These are phyloP conservation scores for Hippoglossus hippoglossus DNA, from an alignment of 2,797 vertebrate species.

Conservation along the genomic window DNA sequence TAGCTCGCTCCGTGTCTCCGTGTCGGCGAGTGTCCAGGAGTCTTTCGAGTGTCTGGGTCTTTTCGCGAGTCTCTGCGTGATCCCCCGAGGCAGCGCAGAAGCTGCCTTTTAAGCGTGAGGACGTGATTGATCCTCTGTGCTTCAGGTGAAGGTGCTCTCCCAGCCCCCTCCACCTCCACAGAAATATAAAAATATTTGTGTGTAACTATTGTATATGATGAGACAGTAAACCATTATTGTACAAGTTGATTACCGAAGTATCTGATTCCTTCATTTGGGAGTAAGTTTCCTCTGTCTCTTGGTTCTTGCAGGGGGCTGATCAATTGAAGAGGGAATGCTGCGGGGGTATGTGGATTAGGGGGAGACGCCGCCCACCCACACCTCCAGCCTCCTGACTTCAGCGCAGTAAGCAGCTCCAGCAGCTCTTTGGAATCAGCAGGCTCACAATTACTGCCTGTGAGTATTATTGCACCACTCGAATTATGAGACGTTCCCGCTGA, in stretches of 20 bases:
- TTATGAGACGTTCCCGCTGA: constrained; percentile 34
- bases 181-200: too few species aligned
- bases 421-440: constrained; percentile 64
- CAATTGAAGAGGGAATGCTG: constrained; percentile 58
- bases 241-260: not conserved
- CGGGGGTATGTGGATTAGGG: constrained; percentile 81
- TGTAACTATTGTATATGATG: too few species aligned
- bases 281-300: not conserved
- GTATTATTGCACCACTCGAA: constrained; percentile 45
- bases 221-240: too few species aligned
- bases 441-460: constrained; percentile 67
- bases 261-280: not conserved
- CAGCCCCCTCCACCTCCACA: too few species aligned
- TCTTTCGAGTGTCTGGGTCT: too few species aligned
- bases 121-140: too few species aligned
- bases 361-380: constrained; percentile 64
- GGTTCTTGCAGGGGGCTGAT: constrained; percentile 64
- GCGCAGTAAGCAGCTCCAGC: constrained; percentile 64
- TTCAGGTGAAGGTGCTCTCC: too few species aligned
- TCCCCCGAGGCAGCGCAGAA: too few species aligned
- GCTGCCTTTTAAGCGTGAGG: too few species aligned
- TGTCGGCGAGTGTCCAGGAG: too few species aligned
- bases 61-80: too few species aligned
- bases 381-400: constrained; percentile 49
- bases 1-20: too few species aligned